phyloP scores from a whole-genome alignment of 2,888 invertebrate genomes.

The Limenitis arthemis region DNA sequence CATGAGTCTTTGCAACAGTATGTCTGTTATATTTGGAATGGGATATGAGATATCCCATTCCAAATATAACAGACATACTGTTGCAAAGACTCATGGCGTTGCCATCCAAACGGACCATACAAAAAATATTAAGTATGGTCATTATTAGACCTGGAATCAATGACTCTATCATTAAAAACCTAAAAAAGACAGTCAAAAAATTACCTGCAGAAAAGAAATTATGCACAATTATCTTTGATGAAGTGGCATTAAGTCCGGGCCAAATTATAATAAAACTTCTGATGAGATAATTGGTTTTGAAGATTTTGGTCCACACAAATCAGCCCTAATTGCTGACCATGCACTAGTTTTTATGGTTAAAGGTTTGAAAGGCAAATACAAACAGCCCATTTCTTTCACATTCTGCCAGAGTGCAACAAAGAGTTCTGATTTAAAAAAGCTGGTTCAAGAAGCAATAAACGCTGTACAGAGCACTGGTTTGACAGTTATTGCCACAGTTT shows the following conservation, averaged over 20 bases:
- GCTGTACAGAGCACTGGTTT: slow-evolving; percentile 4
- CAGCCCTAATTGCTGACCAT: slow-evolving; percentile 17
- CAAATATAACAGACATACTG: too few species aligned
- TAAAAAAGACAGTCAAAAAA: neutral
- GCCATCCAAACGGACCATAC: slow-evolving; percentile 10
- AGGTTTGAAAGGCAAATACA: slow-evolving; percentile 14
- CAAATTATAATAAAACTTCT: too few species aligned
- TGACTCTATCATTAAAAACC: slow-evolving; percentile 2
- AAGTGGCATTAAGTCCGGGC: too few species aligned
- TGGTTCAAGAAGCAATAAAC: slow-evolving; percentile 4
- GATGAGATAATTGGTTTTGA: too few species aligned
- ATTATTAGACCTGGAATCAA: slow-evolving; percentile 11
- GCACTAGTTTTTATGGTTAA: slow-evolving; percentile 18
- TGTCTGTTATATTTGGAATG: too few species aligned
- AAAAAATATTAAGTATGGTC: slow-evolving; percentile 6
- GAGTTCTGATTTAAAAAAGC: slow-evolving; percentile 4
- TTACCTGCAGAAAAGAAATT: neutral
- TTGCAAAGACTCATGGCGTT: slow-evolving; percentile 9
- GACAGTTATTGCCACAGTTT: slow-evolving; percentile 7
- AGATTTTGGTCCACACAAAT: too few species aligned
- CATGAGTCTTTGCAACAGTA: slow-evolving; percentile 7
- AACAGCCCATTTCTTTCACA: slow-evolving; percentile 16
- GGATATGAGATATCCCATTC: too few species aligned
- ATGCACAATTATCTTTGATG: neutral
- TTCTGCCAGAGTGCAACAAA: slow-evolving; percentile 15